Evolutionary conservation across 2,113 vertebrate genomes (phyloP), one percentile per base, ranked within the genome.

Genomic region (Tachuris rubrigastra): DNA sequence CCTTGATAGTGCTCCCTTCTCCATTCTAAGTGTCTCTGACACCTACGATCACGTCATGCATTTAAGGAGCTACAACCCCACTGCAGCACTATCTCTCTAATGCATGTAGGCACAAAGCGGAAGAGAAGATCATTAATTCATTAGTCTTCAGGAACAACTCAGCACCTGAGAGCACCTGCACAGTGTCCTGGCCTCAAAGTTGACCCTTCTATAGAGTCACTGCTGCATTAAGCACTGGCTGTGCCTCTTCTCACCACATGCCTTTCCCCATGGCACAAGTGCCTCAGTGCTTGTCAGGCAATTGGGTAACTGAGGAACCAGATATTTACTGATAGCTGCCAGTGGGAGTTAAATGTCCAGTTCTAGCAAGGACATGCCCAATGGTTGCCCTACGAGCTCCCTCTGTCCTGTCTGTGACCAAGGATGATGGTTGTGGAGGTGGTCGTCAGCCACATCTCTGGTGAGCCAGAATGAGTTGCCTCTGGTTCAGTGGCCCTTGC

Each of bases 231-330:
- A 86, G 18, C 10, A 14, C 22, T 9, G 22, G 16, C 33, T 33
- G 3, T 67, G 30, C 9, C 10, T 65, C 49, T 88, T 82, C 60
- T 76, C 39, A 49, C 30, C 20, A 6, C 37, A 44, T 0, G 0
- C 63, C 73, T 4, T 0, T 39, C 5, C 17, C 21, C 18, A 12
- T 4, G 27, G 23, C 53, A 37, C 9, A 39, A 56, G 28, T 28
- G 17, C 22, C 1, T 0, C 0, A 2, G 21, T 66, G 21, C 14
- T 50, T 75, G 4, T n/a, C 17, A 42, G 41, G 12, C 25, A 62
- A 27, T 46, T 18, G 30, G 46, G 12, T 19, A 56, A 15, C 10
- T 24, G 63, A 27, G 7, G 37, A 79, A 42, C 6, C 0, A 3
- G 6, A 4, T 66, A 14, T 37, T 89, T 87, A 55, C 8, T 58